Conservation (phyloP, 2,888 invertebrate genomes). For the Eupeodes luniger region DNA sequence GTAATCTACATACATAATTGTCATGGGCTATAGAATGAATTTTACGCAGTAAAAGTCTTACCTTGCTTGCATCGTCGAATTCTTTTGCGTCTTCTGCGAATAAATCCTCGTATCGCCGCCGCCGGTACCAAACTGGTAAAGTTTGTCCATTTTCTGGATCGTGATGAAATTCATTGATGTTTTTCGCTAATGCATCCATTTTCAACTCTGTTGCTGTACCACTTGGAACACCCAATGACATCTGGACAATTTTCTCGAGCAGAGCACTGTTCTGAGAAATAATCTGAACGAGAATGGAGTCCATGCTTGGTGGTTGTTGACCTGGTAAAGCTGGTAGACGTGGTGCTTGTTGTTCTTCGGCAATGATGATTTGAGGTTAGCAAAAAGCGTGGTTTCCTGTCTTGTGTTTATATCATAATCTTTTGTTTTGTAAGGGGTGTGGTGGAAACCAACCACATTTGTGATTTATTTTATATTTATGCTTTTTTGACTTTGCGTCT, state of each 20-base stretch:
- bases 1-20: background rate
- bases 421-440: too few relatives aligned
- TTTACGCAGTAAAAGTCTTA: background rate
- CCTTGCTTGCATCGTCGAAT: background rate
- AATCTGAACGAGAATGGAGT: too few relatives aligned
- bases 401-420: too few relatives aligned
- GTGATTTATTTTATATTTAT: too few relatives aligned
- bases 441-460: too few relatives aligned
- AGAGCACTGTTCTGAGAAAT: too few relatives aligned
- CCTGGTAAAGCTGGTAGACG: too few relatives aligned
- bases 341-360: too few relatives aligned
- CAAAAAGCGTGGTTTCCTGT: too few relatives aligned
- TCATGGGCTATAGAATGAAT: background rate
- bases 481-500: too few relatives aligned
- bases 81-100: background rate
- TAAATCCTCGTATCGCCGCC: background rate
- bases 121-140: background rate
- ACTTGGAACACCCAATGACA: background rate
- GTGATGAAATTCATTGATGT: background rate
- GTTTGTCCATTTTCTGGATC: background rate
- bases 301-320: too few relatives aligned
- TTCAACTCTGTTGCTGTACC: background rate
- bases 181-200: background rate
- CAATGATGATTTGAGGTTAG: too few relatives aligned
- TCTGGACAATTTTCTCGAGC: background rate